Evolutionary conservation across 2,797 vertebrate genomes (phyloP).

Genomic region (Salarias fasciatus): DNA sequence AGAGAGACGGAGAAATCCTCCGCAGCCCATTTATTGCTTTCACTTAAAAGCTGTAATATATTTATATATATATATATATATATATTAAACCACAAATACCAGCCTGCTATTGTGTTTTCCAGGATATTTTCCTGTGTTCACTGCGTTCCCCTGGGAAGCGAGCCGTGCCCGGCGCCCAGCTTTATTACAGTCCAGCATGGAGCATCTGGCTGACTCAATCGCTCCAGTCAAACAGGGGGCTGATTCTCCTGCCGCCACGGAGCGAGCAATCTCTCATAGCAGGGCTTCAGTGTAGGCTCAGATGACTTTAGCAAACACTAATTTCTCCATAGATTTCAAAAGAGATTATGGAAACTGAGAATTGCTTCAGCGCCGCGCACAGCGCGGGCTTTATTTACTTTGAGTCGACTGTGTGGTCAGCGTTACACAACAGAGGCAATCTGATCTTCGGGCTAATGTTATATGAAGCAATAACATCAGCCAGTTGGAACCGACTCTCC

Average conservation of each 20-base stretch:
- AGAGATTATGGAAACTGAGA: slow-evolving; percentile 13
- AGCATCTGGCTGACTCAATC: slow-evolving; percentile 47
- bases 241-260: slow-evolving; percentile 26
- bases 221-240: slow-evolving; percentile 43
- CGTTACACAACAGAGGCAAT: neutral
- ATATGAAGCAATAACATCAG: neutral
- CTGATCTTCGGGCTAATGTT: neutral
- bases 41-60: slow-evolving; percentile 12
- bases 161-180: slow-evolving; percentile 25
- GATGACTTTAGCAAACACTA: slow-evolving; percentile 48
- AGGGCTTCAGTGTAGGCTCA: slow-evolving; percentile 33
- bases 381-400: slow-evolving; percentile 5
- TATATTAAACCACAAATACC: slow-evolving; percentile 21
- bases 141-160: slow-evolving; percentile 21
- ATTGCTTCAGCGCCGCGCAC: neutral
- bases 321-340: slow-evolving; percentile 41
- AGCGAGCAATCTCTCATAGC: slow-evolving; percentile 21
- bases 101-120: slow-evolving; percentile 3
- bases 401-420: slow-evolving; percentile 1
- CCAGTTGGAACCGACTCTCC: too few species aligned
- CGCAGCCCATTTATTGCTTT: slow-evolving; percentile 12
- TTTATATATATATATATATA: too few species aligned
- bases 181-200: slow-evolving; percentile 46
- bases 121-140: neutral
- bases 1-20: slow-evolving; percentile 8